phyloP scores from a whole-genome alignment of 2,888 invertebrate species.

The Brenthis daphne region DNA sequence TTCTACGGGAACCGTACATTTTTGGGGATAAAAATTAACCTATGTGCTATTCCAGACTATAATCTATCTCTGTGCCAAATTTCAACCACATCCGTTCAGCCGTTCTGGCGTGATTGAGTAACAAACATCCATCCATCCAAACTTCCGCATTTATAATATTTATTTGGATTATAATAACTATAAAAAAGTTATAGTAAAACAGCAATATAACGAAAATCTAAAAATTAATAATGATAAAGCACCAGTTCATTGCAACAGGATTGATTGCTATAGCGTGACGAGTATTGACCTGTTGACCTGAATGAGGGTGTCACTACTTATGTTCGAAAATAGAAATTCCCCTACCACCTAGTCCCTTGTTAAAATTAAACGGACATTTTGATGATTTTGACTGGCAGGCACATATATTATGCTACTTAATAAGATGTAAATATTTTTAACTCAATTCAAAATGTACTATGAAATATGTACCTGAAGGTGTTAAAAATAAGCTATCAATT shows the following conservation, averaged over 20 bases:
- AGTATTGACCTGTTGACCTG: constrained; percentile 48
- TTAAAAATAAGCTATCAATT: too few species aligned
- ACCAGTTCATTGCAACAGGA: constrained; percentile 8
- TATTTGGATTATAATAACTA: background rate
- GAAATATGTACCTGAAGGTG: too few species aligned
- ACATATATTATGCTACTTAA: background rate
- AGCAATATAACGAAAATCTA: background rate
- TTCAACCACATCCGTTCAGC: too few species aligned
- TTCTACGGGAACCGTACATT: too few species aligned
- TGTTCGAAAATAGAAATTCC: constrained; percentile 1
- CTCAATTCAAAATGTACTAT: too few species aligned
- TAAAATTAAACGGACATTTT: background rate
- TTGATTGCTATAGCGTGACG: constrained; percentile 25
- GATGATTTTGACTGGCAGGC: too few species aligned
- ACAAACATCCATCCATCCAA: background rate
- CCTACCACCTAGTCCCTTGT: background rate
- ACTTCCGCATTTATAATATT: background rate
- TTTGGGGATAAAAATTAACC: too few species aligned
- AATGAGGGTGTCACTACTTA: constrained; percentile 40
- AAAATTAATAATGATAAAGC: constrained; percentile 12
- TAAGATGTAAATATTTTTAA: background rate
- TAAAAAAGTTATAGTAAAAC: background rate
- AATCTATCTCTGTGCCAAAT: too few species aligned
- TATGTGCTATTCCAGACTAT: too few species aligned
- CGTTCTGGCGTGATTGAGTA: background rate